A percentile compares a stretch with the other conserved stretches of the same genome.
These are phyloP conservation scores for Pionites leucogaster DNA, from an alignment of 2,113 vertebrate species.

Conservation along the genomic window DNA sequence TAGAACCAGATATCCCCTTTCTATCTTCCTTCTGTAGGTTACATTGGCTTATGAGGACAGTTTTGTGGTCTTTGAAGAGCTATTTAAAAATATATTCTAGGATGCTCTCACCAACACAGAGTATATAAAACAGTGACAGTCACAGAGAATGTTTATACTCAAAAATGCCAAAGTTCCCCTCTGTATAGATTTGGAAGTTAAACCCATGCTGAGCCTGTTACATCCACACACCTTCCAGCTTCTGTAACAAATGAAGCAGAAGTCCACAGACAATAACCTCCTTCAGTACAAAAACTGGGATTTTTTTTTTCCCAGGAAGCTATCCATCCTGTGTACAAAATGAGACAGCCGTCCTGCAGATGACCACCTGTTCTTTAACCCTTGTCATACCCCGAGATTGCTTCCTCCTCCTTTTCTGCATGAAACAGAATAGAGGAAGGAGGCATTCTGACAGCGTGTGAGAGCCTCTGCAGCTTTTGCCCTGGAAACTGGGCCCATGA, in stretches of 20 bases:
- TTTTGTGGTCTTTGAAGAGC: background rate
- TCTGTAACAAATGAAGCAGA: background rate
- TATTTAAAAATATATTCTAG: background rate
- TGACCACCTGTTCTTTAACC: conserved; percentile 47
- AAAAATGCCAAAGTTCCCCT: background rate
- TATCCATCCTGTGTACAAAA: conserved; percentile 8
- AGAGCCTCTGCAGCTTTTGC: background rate
- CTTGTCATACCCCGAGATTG: background rate
- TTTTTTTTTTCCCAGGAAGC: conserved; percentile 26
- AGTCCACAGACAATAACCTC: background rate
- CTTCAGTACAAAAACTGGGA: background rate
- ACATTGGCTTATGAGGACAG: background rate
- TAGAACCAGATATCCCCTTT: background rate
- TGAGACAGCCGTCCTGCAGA: background rate
- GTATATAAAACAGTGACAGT: background rate
- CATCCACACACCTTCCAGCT: background rate
- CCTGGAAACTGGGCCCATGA: background rate
- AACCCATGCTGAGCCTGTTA: background rate
- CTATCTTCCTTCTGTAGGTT: background rate
- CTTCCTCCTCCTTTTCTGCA: background rate
- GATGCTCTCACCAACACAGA: background rate
- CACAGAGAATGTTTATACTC: background rate
- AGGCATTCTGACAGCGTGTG: background rate
- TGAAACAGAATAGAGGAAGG: background rate
- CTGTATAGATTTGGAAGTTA: background rate